These are phyloP conservation scores for Frieseomelitta varia DNA, from an alignment of 1,140 invertebrate genomes.

Conservation along the genomic window DNA sequence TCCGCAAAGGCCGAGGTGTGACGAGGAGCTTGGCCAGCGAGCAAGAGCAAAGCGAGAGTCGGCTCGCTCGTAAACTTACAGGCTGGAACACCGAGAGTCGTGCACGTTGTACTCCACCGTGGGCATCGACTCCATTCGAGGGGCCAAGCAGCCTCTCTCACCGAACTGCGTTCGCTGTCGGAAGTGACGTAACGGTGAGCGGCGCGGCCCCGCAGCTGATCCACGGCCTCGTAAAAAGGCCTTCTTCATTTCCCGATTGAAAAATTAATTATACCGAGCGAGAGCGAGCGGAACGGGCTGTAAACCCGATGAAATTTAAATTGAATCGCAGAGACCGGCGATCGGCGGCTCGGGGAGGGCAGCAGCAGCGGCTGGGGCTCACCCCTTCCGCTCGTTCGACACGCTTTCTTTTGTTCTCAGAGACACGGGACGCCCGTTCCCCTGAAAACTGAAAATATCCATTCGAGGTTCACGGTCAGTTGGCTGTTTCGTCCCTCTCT, in stretches of 20 bases:
- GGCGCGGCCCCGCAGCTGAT: conserved; percentile 59
- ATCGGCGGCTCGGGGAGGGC: conserved; percentile 17
- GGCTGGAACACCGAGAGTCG: conserved; percentile 38
- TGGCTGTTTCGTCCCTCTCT: background rate
- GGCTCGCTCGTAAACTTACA: conserved; percentile 63
- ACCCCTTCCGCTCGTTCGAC: conserved; percentile 27
- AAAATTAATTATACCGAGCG: conserved; percentile 69
- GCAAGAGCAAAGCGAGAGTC: conserved; percentile 58
- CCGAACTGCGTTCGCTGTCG: conserved; percentile 36
- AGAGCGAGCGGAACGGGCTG: conserved; percentile 62
- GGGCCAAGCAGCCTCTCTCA: too few relatives aligned
- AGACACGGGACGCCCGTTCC: background rate
- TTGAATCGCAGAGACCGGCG: too few relatives aligned
- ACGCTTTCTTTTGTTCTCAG: conserved; percentile 23
- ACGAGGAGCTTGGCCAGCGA: conserved; percentile 39
- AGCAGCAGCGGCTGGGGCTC: background rate
- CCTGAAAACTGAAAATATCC: conserved; percentile 19
- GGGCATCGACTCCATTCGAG: background rate
- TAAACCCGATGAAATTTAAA: conserved; percentile 70
- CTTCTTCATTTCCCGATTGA: conserved; percentile 64
- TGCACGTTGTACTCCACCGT: conserved; percentile 13
- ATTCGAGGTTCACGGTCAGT: background rate
- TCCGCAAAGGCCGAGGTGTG: conserved; percentile 65
- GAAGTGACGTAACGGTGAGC: conserved; percentile 56
- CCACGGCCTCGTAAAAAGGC: conserved; percentile 64